Base-by-base conservation (phyloP, 2,888 invertebrate species). In the Trisateles emortualis region DNA sequence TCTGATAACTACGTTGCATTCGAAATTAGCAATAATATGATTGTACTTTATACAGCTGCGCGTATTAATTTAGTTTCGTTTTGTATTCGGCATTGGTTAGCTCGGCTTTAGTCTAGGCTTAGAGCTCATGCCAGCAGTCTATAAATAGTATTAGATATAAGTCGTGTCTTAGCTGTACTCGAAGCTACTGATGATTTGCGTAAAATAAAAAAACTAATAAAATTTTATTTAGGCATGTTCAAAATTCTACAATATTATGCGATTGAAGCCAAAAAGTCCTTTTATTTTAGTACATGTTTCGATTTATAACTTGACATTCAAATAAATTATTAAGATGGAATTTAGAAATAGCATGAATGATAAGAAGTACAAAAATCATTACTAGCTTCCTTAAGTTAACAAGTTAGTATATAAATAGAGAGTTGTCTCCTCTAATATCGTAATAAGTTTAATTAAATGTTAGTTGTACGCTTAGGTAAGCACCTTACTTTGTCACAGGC, bases 1-100 rank as follows among this genome's bases (percentile, higher is more conserved):
- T 8, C 26, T 26, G 9, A 19, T 19, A n/a, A 35, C 44, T 44
- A 44, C 44, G 44, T 16, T 44, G 44, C 35, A 44, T 44, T 35
- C 44, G n/a, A 32, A 44, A 1, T 35, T 24, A n/a, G 44, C 44
- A 44, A 44, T 44, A 44, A 44, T 5, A 14, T 0, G 33, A 26
- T 6, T 26, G 9, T 26, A 26, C 8, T 3, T 3, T 19, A 2
- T 19, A 5, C 19, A 2, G 26, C 26, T 26, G 1, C 26, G 26
- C 26, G 8, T 6, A 6, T 26, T 26, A 8, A 6, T 3, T 26
- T 26, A 26, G 26, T 26, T 26, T 3, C 9, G n/a, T n/a, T n/a
- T 33, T 10, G 13, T 10, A 19, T 8, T 14, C 17, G 36, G 36
- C 36, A 36, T 17, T 26, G 5, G 26, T 26, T 26, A 26, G 26